phyloP scores from a whole-genome alignment of 1,140 invertebrate genomes.

The Drosophila pandora region DNA sequence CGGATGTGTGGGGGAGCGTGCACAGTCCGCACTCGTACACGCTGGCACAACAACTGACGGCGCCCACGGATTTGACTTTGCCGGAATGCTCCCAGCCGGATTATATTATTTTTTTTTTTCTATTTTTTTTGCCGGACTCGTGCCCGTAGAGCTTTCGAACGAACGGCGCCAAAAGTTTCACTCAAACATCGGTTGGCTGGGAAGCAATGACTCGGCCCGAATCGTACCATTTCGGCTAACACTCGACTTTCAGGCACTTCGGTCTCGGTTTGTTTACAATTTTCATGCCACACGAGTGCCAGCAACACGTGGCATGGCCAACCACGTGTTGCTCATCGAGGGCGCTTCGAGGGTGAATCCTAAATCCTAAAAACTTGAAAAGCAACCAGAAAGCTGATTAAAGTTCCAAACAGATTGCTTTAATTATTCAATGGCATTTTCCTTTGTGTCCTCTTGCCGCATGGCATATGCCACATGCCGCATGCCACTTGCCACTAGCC shows the following conservation, averaged over 20 bases:
- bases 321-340: conserved; percentile 18
- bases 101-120: background rate
- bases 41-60: conserved; percentile 71
- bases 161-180: conserved; percentile 54
- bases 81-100: conserved; percentile 46
- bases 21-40: conserved; percentile 58
- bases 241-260: conserved; percentile 17
- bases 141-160: conserved; percentile 50
- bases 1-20: conserved; percentile 1
- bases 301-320: conserved; percentile 4
- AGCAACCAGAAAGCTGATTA: conserved; percentile 2
- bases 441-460: background rate
- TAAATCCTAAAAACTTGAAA: too few relatives aligned
- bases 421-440: conserved; percentile 3
- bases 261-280: conserved; percentile 64
- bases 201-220: conserved; percentile 8
- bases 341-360: too few relatives aligned
- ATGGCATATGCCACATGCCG: background rate
- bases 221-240: conserved; percentile 2
- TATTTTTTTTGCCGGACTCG: conserved; percentile 12
- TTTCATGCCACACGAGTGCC: conserved; percentile 12
- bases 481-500: conserved; percentile 7
- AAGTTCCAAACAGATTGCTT: conserved; percentile 1
- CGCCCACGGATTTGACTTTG: conserved; percentile 30
- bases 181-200: conserved; percentile 58